A percentile compares a stretch with the other conserved stretches of the same genome.
Conservation (phyloP, 2,888 invertebrate species). For the Morinoia aosen region DNA sequence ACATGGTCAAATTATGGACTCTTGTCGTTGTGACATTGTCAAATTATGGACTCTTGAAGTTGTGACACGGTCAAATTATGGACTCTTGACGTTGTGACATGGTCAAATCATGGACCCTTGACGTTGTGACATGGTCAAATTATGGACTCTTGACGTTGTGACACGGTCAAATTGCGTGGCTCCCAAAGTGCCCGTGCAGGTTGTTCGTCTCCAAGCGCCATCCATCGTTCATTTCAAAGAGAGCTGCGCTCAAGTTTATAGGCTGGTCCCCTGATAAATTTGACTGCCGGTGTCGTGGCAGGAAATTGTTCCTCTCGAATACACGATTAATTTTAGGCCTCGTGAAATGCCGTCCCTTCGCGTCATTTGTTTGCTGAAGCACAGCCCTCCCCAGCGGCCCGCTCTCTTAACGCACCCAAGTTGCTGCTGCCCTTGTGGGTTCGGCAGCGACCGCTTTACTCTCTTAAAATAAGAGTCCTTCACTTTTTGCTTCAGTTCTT, state of each 20-base stretch:
- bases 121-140: too few species aligned
- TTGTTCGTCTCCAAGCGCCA: not conserved
- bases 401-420: not conserved
- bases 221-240: not conserved
- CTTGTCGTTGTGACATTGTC: too few species aligned
- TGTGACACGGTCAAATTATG: too few species aligned
- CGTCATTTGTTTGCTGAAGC: not conserved
- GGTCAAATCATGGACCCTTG: too few species aligned
- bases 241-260: not conserved
- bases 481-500: too few species aligned
- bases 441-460: not conserved
- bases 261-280: not conserved
- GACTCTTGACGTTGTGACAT: too few species aligned
- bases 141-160: too few species aligned
- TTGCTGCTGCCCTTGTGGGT: not conserved
- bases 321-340: constrained; percentile 4
- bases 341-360: constrained; percentile 3
- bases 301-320: constrained; percentile 17
- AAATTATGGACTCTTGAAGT: too few species aligned
- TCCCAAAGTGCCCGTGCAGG: not conserved
- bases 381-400: not conserved
- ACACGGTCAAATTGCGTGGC: not conserved
- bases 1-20: too few species aligned
- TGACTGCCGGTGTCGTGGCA: not conserved
- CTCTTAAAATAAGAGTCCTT: not conserved